phyloP scores from a whole-genome alignment of 1,140 invertebrate species.

The Drosophila sturtevanti region DNA sequence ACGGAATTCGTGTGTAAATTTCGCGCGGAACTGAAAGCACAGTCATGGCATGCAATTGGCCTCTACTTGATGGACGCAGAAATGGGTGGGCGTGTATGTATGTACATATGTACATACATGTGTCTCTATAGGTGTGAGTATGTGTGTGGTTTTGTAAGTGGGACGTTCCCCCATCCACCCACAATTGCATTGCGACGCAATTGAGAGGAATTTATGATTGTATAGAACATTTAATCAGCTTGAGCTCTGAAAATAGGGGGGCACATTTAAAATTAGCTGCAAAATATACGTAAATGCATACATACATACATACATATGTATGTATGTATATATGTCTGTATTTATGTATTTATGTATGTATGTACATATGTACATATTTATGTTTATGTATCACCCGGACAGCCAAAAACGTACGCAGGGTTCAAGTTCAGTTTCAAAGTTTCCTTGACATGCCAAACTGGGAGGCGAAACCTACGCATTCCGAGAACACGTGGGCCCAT shows the following conservation, averaged over 20 bases:
- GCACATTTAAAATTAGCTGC: conserved; percentile 7
- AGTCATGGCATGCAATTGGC: conserved; percentile 36
- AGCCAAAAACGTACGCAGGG: background rate
- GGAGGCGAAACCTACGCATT: conserved; percentile 2
- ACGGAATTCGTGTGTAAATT: conserved; percentile 65
- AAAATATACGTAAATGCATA: conserved; percentile 11
- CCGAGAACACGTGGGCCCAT: conserved; percentile 48
- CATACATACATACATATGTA: conserved; percentile 2
- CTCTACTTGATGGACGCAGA: conserved; percentile 33
- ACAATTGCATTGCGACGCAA: conserved; percentile 47
- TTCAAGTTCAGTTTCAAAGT: conserved; percentile 12
- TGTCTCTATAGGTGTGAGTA: conserved; percentile 47
- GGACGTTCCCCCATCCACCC: conserved; percentile 36
- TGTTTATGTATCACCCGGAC: background rate
- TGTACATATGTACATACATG: too few relatives aligned
- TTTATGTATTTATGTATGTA: background rate
- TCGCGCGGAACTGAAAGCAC: conserved; percentile 69
- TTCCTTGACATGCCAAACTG: conserved; percentile 11
- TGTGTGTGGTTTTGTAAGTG: conserved; percentile 61
- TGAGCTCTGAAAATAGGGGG: background rate
- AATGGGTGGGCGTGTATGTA: conserved; percentile 39
- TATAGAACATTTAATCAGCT: conserved; percentile 7
- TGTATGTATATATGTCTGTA: background rate
- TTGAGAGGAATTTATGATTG: conserved; percentile 24
- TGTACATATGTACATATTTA: background rate